A percentile compares a stretch with the other conserved stretches of the same genome.
Conservation (phyloP, 2,113 vertebrate species). For the Istiophorus platypterus region DNA sequence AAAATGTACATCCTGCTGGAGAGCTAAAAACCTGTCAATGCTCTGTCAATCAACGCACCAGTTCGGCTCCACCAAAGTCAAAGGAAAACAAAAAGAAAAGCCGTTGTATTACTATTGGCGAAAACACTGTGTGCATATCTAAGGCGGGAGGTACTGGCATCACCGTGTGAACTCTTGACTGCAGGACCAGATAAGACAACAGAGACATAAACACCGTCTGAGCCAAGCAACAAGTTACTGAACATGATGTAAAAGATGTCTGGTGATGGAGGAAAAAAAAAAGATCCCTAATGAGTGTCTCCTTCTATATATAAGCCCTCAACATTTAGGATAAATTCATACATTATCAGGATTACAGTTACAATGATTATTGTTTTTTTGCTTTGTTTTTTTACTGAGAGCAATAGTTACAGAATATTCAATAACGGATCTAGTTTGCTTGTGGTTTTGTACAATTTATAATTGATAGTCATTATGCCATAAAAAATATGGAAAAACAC, state of each 20-base stretch:
- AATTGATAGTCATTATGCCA: background rate
- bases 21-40: conserved; percentile 30
- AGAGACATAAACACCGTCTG: conserved; percentile 1
- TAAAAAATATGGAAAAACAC: background rate
- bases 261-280: conserved; percentile 12
- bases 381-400: background rate
- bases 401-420: background rate
- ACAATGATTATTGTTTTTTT: background rate
- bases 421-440: background rate
- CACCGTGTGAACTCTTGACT: background rate
- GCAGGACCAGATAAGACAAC: background rate
- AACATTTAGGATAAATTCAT: background rate
- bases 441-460: background rate
- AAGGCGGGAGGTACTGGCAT: conserved; percentile 1
- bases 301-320: background rate
- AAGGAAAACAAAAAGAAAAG: conserved; percentile 27
- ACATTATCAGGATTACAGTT: background rate
- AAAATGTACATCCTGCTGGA: conserved; percentile 61
- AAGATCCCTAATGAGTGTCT: background rate
- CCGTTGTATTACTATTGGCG: background rate
- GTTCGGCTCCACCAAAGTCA: conserved; percentile 18
- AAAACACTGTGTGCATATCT: conserved; percentile 3
- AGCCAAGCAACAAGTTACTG: background rate
- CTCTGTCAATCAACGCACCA: conserved; percentile 58
- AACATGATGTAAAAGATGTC: background rate